Conservation (phyloP, 2,797 vertebrate species). For the Myripristis murdjan region DNA sequence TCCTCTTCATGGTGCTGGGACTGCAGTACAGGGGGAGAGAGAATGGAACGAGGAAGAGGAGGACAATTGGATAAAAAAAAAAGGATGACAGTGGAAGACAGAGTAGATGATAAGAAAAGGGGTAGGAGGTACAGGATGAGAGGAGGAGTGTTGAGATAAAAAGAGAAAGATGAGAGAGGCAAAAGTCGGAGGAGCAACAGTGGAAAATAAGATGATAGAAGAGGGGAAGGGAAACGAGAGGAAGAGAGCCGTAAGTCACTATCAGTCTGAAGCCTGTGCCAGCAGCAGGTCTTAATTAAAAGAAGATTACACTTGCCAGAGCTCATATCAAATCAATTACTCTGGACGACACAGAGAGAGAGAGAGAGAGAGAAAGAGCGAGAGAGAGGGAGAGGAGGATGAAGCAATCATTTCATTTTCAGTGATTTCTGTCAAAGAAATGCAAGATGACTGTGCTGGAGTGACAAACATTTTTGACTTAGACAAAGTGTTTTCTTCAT, state of each 20-base stretch:
- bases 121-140: slow-evolving; percentile 25
- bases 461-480: slow-evolving; percentile 37
- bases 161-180: slow-evolving; percentile 39
- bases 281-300: slow-evolving; percentile 82
- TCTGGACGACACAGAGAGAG: slow-evolving; percentile 52
- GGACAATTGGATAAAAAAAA: background rate
- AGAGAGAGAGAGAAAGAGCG: slow-evolving; percentile 14
- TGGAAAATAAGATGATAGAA: slow-evolving; percentile 52
- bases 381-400: slow-evolving; percentile 32
- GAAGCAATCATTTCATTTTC: slow-evolving; percentile 57
- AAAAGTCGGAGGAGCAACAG: slow-evolving; percentile 50
- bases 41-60: background rate
- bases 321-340: slow-evolving; percentile 81
- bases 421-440: slow-evolving; percentile 65
- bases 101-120: slow-evolving; percentile 22
- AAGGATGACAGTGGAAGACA: slow-evolving; percentile 11
- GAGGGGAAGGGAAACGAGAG: slow-evolving; percentile 60
- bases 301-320: slow-evolving; percentile 79
- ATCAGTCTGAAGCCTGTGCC: slow-evolving; percentile 56
- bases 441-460: slow-evolving; percentile 39
- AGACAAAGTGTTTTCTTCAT: slow-evolving; percentile 17
- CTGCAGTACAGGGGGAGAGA: slow-evolving; percentile 75
- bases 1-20: slow-evolving; percentile 96
- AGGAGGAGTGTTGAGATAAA: slow-evolving; percentile 46
- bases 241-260: slow-evolving; percentile 61